These are phyloP conservation scores for Lasioglossum malachurum DNA, from an alignment of 2,888 invertebrate genomes.

Conservation along the genomic window DNA sequence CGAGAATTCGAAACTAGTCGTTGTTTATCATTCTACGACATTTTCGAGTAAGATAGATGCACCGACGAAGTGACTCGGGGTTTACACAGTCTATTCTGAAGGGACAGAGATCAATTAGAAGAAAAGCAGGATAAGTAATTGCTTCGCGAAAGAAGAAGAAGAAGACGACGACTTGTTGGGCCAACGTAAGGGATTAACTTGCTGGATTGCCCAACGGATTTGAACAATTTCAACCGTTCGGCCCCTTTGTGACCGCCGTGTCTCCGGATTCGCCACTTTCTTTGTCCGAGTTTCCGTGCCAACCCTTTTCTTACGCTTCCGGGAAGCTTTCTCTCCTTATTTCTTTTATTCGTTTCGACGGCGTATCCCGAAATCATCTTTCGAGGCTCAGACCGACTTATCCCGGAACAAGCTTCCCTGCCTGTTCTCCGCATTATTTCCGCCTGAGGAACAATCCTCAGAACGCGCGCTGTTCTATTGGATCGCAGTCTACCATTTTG, in stretches of 20 bases:
- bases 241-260: constrained; percentile 38
- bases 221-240: constrained; percentile 51
- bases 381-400: constrained; percentile 52
- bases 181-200: constrained; percentile 47
- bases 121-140: constrained; percentile 52
- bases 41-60: not conserved
- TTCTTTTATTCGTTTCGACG: not conserved
- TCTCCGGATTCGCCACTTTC: constrained; percentile 27
- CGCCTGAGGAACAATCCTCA: not conserved
- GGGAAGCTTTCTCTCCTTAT: not conserved
- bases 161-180: constrained; percentile 16
- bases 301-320: constrained; percentile 13
- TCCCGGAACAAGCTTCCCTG: constrained; percentile 52
- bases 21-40: not conserved
- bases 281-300: constrained; percentile 42
- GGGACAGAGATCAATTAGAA: constrained; percentile 4
- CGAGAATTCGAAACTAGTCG: too few species aligned
- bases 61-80: not conserved
- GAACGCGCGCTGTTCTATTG: not conserved
- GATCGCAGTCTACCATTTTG: not conserved
- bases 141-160: constrained; percentile 14
- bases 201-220: constrained; percentile 50
- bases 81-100: not conserved
- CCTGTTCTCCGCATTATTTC: not conserved
- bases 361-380: constrained; percentile 53